These are phyloP conservation scores for Drosophila suboccidentalis DNA, from an alignment of 2,888 invertebrate species.

Conservation along the genomic window DNA sequence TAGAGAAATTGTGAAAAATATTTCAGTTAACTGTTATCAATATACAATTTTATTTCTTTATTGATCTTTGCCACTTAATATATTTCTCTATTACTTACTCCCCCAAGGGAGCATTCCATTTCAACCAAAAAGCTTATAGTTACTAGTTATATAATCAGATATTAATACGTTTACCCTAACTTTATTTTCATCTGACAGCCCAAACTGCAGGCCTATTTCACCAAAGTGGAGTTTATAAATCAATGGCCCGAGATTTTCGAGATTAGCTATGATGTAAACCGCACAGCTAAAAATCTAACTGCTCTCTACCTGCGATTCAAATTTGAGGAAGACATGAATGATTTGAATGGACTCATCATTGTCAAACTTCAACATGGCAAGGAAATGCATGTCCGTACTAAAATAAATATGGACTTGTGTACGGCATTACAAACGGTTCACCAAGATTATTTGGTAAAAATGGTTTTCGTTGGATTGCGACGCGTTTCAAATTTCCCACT, in stretches of 20 bases:
- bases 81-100: too few species aligned
- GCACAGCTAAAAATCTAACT: neutral
- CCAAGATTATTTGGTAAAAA: neutral
- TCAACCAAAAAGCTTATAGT: too few species aligned
- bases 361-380: neutral
- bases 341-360: neutral
- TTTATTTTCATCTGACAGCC: neutral
- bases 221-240: neutral
- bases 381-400: neutral
- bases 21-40: too few species aligned
- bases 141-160: neutral
- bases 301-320: conserved; percentile 1
- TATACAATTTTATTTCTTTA: too few species aligned
- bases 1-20: neutral
- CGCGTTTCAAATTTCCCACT: conserved; percentile 17
- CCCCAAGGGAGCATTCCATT: too few species aligned
- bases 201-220: neutral
- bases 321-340: neutral
- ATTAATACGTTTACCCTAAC: neutral
- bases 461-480: neutral
- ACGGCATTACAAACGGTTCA: conserved; percentile 1
- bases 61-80: too few species aligned
- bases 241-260: neutral
- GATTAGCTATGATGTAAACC: neutral
- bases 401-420: conserved; percentile 5